phyloP scores from a whole-genome alignment of 2,113 vertebrate species.

The Hyla sarda region DNA sequence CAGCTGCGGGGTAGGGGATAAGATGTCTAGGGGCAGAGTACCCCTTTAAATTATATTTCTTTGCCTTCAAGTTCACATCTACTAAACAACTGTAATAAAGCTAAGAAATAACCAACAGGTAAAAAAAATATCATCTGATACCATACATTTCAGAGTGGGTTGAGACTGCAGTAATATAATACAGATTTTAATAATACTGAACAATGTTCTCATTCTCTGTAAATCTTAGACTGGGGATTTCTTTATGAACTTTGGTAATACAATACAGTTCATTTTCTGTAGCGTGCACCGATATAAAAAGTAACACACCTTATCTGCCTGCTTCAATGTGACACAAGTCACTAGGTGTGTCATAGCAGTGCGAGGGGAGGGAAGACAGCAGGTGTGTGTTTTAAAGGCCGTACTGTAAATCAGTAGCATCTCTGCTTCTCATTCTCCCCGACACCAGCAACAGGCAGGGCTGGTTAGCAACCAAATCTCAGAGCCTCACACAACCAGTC shows the following conservation, averaged over 20 bases:
- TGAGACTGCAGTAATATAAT: background rate
- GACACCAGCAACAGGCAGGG: slow-evolving; percentile 13
- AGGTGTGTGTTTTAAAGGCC: slow-evolving; percentile 48
- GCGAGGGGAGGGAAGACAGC: slow-evolving; percentile 32
- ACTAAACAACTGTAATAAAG: background rate
- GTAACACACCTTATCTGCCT: slow-evolving; percentile 15
- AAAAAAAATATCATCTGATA: background rate
- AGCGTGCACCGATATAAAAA: background rate
- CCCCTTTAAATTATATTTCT: no score
- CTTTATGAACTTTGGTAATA: background rate
- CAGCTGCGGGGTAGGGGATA: no score
- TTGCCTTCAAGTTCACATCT: background rate
- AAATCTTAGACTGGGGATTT: background rate
- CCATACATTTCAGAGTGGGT: background rate
- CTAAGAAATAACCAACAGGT: background rate
- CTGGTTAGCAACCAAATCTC: slow-evolving; percentile 39
- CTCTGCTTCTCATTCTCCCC: background rate
- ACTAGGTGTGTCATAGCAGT: slow-evolving; percentile 39
- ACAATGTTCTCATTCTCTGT: background rate
- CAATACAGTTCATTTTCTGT: background rate
- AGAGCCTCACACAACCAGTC: background rate
- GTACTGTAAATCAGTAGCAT: slow-evolving; percentile 51
- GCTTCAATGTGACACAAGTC: slow-evolving; percentile 17
- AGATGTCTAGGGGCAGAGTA: no score
- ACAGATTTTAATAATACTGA: background rate